Percentiles rank a stretch among this genome's conserved stretches.
These are phyloP conservation scores for Polymixis lichenea DNA, from an alignment of 2,888 invertebrate genomes.

Conservation along the genomic window DNA sequence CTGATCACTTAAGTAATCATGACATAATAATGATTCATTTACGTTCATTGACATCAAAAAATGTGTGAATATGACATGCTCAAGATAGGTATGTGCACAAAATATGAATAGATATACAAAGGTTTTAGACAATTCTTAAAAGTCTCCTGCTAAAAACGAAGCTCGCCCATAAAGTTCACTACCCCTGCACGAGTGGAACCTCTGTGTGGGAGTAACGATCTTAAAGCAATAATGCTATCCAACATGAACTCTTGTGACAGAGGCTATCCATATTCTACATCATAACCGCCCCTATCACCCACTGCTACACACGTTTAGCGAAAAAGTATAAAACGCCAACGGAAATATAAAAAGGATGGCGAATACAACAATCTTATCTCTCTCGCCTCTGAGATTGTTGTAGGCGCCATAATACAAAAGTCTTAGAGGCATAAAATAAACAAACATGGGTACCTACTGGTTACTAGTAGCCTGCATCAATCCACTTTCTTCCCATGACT, in stretches of 20 bases:
- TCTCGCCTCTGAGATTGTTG: too few relatives aligned
- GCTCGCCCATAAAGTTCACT: not conserved
- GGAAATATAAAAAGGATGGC: not conserved
- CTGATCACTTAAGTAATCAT: not conserved
- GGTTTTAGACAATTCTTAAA: not conserved
- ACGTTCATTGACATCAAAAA: constrained; percentile 4
- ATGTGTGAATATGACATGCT: not conserved
- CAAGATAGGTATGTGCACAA: not conserved
- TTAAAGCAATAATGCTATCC: not conserved
- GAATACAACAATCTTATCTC: too few relatives aligned
- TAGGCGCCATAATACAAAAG: not conserved
- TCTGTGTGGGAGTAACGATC: not conserved
- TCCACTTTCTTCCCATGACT: not conserved
- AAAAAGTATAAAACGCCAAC: not conserved
- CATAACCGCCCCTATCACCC: not conserved
- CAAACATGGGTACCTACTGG: too few relatives aligned
- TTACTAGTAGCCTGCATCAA: not conserved
- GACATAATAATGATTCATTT: not conserved
- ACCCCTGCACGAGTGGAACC: not conserved
- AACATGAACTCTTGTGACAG: not conserved
- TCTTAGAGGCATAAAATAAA: too few relatives aligned
- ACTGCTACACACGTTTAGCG: not conserved
- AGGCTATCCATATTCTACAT: not conserved
- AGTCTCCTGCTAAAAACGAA: constrained; percentile 3
- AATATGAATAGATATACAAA: not conserved